phyloP scores from a whole-genome alignment of 2,797 vertebrate genomes.

The Potorous gilbertii region DNA sequence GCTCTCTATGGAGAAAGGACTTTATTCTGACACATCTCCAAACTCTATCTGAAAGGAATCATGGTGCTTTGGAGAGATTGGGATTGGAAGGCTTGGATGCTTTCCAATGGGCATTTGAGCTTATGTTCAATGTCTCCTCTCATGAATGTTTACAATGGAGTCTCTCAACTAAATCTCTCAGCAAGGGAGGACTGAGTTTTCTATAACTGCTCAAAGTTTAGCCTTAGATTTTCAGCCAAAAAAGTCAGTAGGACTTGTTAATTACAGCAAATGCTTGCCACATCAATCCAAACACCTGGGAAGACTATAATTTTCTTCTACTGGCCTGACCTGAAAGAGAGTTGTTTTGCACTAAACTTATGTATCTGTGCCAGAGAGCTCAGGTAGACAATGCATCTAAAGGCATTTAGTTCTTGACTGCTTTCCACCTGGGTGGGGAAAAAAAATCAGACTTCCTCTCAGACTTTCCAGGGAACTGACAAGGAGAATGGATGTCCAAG shows the following conservation, averaged over 20 bases:
- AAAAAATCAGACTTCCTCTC: background rate
- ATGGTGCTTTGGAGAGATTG: background rate
- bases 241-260: background rate
- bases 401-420: constrained; percentile 11
- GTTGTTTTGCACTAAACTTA: background rate
- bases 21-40: background rate
- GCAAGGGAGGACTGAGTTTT: constrained; percentile 22
- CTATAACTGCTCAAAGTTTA: background rate
- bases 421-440: constrained; percentile 13
- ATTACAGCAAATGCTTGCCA: background rate
- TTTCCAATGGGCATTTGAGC: background rate
- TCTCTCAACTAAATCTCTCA: constrained; percentile 25
- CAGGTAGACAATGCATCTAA: background rate
- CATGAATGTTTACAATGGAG: too few relatives aligned
- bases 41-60: constrained; percentile 5
- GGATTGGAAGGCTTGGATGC: background rate
- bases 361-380: background rate
- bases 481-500: background rate
- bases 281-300: background rate
- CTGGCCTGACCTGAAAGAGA: constrained; percentile 20
- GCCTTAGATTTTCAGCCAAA: background rate
- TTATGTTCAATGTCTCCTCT: background rate
- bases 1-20: background rate
- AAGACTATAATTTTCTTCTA: constrained; percentile 14
- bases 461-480: background rate